Conservation (phyloP, 2,113 vertebrate genomes). For the Saimiri boliviensis region DNA sequence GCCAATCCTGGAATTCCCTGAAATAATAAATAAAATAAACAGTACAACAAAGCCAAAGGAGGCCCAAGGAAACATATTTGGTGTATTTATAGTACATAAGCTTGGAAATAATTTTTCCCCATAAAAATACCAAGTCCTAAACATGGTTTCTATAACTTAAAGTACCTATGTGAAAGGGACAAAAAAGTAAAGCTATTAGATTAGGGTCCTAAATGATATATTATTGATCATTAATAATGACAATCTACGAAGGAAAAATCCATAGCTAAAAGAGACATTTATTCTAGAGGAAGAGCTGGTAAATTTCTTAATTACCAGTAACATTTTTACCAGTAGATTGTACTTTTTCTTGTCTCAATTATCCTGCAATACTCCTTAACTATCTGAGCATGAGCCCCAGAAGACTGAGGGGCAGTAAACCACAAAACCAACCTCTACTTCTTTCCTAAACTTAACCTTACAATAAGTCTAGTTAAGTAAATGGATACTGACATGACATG, state of each 20-base stretch:
- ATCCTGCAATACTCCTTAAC: background rate
- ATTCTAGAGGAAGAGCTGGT: background rate
- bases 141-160: background rate
- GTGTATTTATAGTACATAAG: background rate
- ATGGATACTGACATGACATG: background rate
- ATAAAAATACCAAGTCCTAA: background rate
- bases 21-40: conserved; percentile 38
- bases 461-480: background rate
- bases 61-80: background rate
- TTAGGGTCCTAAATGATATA: background rate
- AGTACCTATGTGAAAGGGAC: background rate
- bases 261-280: background rate
- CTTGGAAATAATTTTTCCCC: background rate
- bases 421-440: background rate
- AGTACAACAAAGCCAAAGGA: background rate
- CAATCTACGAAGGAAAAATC: background rate
- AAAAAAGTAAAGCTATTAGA: background rate
- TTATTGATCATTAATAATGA: background rate
- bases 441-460: background rate
- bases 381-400: background rate
- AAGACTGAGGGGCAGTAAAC: background rate
- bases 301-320: background rate
- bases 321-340: background rate
- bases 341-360: background rate
- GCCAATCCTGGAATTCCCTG: conserved; percentile 92